phyloP scores from a whole-genome alignment of 1,140 invertebrate genomes.

The Bombus confusus region DNA sequence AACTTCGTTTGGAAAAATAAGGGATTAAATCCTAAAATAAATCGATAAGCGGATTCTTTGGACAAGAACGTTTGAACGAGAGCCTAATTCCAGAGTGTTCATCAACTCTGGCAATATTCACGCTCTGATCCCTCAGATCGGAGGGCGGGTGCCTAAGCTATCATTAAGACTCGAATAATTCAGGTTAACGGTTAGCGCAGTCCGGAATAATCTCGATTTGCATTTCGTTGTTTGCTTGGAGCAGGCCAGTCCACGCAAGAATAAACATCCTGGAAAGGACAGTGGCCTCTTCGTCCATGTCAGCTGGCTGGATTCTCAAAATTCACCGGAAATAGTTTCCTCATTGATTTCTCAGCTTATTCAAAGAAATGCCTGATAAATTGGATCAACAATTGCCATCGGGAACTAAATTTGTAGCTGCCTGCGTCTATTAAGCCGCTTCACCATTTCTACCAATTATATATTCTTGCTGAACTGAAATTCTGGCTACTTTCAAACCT shows the following conservation, averaged over 20 bases:
- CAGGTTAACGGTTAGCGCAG: constrained; percentile 80
- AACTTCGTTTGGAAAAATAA: not conserved
- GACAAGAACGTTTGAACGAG: constrained; percentile 58
- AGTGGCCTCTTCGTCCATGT: constrained; percentile 18
- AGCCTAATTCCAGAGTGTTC: constrained; percentile 73
- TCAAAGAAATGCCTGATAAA: not conserved
- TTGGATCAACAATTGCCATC: not conserved
- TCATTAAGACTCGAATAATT: constrained; percentile 84
- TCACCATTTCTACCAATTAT: not conserved
- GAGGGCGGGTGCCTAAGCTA: constrained; percentile 80
- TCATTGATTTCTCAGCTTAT: constrained; percentile 27
- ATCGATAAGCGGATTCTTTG: constrained; percentile 53
- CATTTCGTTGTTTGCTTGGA: constrained; percentile 78
- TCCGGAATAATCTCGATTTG: constrained; percentile 81
- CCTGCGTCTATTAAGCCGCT: not conserved
- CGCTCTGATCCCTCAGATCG: constrained; percentile 82
- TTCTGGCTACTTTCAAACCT: not conserved
- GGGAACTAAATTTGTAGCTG: not conserved
- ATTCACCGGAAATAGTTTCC: not conserved
- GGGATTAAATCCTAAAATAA: not conserved
- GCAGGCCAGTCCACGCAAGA: constrained; percentile 63
- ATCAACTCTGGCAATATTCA: constrained; percentile 81
- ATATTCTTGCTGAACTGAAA: not conserved
- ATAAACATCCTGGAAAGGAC: constrained; percentile 71
- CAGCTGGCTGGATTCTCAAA: constrained; percentile 50